Base-by-base conservation (phyloP, 2,888 invertebrate genomes). In the Melangyna quadrimaculata region DNA sequence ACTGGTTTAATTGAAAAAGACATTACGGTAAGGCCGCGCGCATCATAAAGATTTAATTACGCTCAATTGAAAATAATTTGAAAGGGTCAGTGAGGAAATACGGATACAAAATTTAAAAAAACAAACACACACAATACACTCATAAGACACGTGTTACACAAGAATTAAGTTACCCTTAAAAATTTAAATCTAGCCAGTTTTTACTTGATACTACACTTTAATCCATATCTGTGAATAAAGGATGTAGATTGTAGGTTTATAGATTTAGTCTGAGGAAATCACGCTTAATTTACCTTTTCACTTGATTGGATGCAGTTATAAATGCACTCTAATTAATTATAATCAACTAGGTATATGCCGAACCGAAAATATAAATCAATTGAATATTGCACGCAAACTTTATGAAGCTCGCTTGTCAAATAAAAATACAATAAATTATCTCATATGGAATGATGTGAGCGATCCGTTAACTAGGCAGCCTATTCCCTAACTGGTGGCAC, bases 21-120 rank as follows among this genome's bases (percentile, higher is more conserved):
- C 45, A 37, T 59, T 29, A 51, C 55, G 8, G 9, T 22, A 40
- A 73, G 69, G 53, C 67, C 59, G 75, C 61, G 75, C 61, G 24
- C 43, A 63, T 45, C 45, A 61, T 75, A 78, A 71, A 74, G 35
- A 72, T 75, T 84, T 84, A 84, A 79, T 69, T 74, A 69, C 67
- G 35, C 71, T 75, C 84, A 84, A 84, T 84, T 84, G 75, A 55
- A 57, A n/a, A 59, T 14, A 45, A 57, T 55, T 48, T 74, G 35
- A 24, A 32, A 40, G 57, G 55, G 69, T 65, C 75, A 51, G 32
- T 79, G 59, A 79, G 61, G 74, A 2, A 35, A 2, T 35, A 7
- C 27, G 48, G 32, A 32, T 29, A 32, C n/a, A 3, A 29, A 12
- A 63, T 17, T 12, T 9, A 37, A 75, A 1, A 9, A 53, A 6